Evolutionary conservation across 2,113 vertebrate genomes (phyloP).

Genomic region (Calypte anna): DNA sequence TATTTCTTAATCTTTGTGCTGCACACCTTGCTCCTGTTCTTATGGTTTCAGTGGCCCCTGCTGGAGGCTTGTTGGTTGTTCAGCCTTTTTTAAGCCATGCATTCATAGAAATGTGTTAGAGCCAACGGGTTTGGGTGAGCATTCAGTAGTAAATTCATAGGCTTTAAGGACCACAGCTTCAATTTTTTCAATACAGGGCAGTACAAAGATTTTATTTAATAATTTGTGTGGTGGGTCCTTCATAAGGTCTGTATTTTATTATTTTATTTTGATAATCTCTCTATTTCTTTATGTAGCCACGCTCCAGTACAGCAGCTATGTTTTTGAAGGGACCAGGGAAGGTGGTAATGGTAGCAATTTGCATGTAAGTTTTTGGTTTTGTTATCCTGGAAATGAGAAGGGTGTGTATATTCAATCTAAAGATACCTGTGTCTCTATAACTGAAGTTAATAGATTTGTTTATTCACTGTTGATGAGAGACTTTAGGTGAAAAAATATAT

Average conservation of each 20-base stretch:
- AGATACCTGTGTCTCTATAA: background rate
- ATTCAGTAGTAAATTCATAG: background rate
- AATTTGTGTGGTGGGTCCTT: background rate
- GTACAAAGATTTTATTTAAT: background rate
- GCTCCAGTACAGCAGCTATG: constrained; percentile 83
- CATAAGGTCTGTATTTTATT: background rate
- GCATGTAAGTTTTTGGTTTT: constrained; percentile 89
- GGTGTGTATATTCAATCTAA: background rate
- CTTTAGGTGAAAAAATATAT: background rate
- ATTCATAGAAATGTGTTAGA: background rate
- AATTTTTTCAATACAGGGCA: background rate
- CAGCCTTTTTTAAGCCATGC: background rate
- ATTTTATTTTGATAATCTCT: constrained; percentile 6
- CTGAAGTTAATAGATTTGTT: background rate
- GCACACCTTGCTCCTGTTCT: background rate
- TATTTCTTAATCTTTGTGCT: background rate
- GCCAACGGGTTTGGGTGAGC: background rate
- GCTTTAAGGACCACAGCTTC: background rate
- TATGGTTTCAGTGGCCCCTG: background rate
- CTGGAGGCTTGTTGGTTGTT: background rate
- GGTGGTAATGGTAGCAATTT: constrained; percentile 98
- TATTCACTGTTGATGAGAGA: background rate
- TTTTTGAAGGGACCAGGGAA: constrained; percentile 96
- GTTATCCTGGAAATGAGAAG: background rate
- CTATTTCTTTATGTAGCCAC: constrained; percentile 82